phyloP scores from a whole-genome alignment of 1,140 invertebrate species.

The Andrena cerasifolii region DNA sequence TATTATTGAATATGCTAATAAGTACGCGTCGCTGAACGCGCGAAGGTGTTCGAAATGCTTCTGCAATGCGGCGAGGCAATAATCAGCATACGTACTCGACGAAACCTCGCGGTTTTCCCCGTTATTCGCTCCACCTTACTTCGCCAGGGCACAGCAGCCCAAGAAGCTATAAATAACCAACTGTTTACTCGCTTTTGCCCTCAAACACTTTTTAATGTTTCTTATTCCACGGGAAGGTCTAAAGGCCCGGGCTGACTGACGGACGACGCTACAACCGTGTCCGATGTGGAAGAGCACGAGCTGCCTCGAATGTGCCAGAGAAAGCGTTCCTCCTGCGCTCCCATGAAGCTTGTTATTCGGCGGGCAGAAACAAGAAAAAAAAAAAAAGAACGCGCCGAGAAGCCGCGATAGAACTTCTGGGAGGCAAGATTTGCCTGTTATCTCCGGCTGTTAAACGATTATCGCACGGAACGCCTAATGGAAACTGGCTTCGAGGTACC shows the following conservation, averaged over 20 bases:
- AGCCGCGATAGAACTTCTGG: constrained; percentile 13
- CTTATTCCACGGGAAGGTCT: constrained; percentile 54
- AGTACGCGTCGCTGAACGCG: background rate
- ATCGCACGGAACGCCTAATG: constrained; percentile 42
- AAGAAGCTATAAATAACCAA: constrained; percentile 70
- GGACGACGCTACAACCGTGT: background rate
- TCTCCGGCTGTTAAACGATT: constrained; percentile 51
- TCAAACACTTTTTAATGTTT: constrained; percentile 70
- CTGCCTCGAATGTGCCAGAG: background rate
- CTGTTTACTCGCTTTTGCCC: constrained; percentile 69
- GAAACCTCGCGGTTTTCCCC: constrained; percentile 62
- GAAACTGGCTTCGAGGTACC: constrained; percentile 46
- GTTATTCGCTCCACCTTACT: constrained; percentile 65
- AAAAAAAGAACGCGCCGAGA: constrained; percentile 12
- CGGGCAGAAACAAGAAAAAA: background rate
- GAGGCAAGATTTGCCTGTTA: constrained; percentile 56
- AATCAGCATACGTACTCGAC: constrained; percentile 6
- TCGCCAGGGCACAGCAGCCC: constrained; percentile 54
- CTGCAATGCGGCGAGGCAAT: background rate
- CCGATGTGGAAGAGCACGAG: constrained; percentile 4
- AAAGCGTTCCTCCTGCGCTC: too few species aligned
- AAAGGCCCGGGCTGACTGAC: constrained; percentile 35
- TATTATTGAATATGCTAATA: background rate
- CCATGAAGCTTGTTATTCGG: too few species aligned
- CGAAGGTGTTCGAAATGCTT: background rate